Conservation (phyloP, 2,113 vertebrate genomes). For the Perca flavescens region DNA sequence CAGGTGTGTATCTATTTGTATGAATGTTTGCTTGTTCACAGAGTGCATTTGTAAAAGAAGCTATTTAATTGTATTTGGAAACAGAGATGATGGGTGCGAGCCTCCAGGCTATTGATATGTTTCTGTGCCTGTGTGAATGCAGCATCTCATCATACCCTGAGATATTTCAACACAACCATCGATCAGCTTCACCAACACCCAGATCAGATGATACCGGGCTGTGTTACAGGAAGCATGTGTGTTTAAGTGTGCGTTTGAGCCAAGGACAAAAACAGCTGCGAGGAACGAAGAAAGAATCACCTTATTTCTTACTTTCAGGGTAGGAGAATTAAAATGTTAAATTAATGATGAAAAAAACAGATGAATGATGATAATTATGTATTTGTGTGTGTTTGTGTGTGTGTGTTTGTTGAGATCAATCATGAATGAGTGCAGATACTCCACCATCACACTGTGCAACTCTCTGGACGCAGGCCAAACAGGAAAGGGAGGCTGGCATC, state of each 20-base stretch:
- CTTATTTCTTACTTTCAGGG: constrained; percentile 3
- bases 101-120: constrained; percentile 87
- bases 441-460: constrained; percentile 68
- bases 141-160: constrained; percentile 89
- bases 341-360: constrained; percentile 14
- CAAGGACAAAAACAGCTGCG: constrained; percentile 60
- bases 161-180: constrained; percentile 92
- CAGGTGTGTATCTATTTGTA: constrained; percentile 43
- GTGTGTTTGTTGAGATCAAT: constrained; percentile 49
- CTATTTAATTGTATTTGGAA: constrained; percentile 91
- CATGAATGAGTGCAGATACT: constrained; percentile 70
- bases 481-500: constrained; percentile 74
- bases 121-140: constrained; percentile 85
- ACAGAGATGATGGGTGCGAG: constrained; percentile 87
- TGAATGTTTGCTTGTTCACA: constrained; percentile 49
- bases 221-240: constrained; percentile 85
- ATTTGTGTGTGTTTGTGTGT: constrained; percentile 6
- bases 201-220: constrained; percentile 86
- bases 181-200: constrained; percentile 87
- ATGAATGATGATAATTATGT: constrained; percentile 10
- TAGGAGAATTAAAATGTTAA: neutral
- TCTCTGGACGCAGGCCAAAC: constrained; percentile 76
- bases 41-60: constrained; percentile 71
- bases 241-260: constrained; percentile 39
- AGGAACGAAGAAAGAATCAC: constrained; percentile 34